phyloP scores from a whole-genome alignment of 1,140 invertebrate genomes.

The Vanessa tameamea region DNA sequence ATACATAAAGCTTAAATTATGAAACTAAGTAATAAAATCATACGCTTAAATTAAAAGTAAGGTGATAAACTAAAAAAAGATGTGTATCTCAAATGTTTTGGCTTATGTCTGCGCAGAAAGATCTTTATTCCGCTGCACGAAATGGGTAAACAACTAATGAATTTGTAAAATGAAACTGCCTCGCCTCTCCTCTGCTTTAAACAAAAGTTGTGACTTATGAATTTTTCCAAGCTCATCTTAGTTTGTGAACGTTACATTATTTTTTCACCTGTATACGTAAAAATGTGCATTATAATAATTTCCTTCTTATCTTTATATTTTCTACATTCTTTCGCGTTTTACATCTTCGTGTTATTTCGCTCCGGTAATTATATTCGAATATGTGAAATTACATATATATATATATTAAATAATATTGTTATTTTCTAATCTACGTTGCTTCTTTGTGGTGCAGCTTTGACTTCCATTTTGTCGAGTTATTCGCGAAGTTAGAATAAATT shows the following conservation, averaged over 20 bases:
- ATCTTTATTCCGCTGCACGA: slow-evolving; percentile 19
- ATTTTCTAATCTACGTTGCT: too few species aligned
- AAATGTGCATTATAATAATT: neutral
- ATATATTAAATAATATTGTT: too few species aligned
- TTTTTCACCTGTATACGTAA: neutral
- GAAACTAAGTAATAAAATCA: neutral
- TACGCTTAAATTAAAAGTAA: neutral
- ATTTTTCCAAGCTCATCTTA: slow-evolving; percentile 6
- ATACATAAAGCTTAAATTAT: too few species aligned
- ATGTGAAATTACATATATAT: too few species aligned
- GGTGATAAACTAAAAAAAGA: neutral
- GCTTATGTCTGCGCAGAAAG: neutral
- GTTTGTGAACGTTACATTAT: slow-evolving; percentile 2
- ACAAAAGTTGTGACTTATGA: slow-evolving; percentile 13
- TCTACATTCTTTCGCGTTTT: neutral
- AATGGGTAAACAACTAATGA: slow-evolving; percentile 11
- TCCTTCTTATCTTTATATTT: too few species aligned
- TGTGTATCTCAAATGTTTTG: neutral
- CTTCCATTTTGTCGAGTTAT: too few species aligned
- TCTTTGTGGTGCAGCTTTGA: too few species aligned
- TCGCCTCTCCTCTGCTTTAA: slow-evolving; percentile 7
- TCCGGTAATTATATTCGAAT: too few species aligned
- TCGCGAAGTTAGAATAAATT: too few species aligned
- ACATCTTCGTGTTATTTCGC: too few species aligned
- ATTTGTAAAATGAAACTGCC: slow-evolving; percentile 19